Base-by-base conservation (phyloP, 2,888 invertebrate species). In the Pristionchus japonicus region DNA sequence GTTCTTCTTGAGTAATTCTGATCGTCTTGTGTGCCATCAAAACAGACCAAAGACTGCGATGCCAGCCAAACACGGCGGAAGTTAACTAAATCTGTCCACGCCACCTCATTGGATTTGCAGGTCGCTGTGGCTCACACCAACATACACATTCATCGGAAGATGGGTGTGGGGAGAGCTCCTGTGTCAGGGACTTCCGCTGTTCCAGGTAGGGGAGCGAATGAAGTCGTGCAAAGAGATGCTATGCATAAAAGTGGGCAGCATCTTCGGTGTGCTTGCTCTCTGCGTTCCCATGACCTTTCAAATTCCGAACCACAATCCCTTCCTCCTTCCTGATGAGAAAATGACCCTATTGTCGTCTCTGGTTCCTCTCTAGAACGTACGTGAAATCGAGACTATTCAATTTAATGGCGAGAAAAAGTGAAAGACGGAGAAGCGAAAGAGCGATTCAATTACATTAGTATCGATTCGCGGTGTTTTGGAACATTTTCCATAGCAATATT, bases 91-190 rank as follows among this genome's bases (percentile, higher is more conserved):
- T 37, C 70, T 70, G 34, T 11, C 70, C 70, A 31, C 70, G 70
- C 20, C 20, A 31, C 31, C 3, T 37, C 70, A 37, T 47, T 40
- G 13, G 37, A 15, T 52, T 86, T 96, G 97, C 23, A 96, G 99
- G 89, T 98, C 98, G 4, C 97, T 99, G 82, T 98, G 99, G 9
- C 98, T 99, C 94, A 99, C 99, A 0, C 98, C 99, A 0, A 95
- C 98, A 0, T 98, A 98, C 95, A 97, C 97, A 0, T 98, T 98
- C 94, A 96, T 97, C 91, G 97, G 95, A 40, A 96, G 97, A 83
- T 99, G 99, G 99, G 96, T 97, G 77, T 98, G 98, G 95, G 99
- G 99, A 0, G 96, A 96, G 40, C 96, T 96, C 0, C 96, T 98
- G 90, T 99, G 99, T 94, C 98, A 98, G 95, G 95, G 98, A 93